Evolutionary conservation across 2,113 vertebrate genomes (phyloP), one percentile per base, ranked within the genome.

Genomic region (Antennarius striatus): DNA sequence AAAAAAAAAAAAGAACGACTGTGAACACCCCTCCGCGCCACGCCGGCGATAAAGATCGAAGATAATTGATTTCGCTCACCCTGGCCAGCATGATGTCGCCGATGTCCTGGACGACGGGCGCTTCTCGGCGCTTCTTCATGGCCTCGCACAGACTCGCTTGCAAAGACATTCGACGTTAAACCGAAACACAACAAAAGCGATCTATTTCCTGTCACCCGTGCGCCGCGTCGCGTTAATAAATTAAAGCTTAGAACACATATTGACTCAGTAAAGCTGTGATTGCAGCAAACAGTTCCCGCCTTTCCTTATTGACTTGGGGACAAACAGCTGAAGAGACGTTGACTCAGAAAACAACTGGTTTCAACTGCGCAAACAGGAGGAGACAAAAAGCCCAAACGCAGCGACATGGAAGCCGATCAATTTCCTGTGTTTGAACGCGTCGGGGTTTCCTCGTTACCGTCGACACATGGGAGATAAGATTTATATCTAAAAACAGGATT

Each of bases 111-210:
- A 98, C 94, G 43, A 96, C 87, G n/a, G 93, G 88, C 2, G 93
- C 91, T 13, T 98, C 96, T 46, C 96, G 90, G 15, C 93, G 85
- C 75, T 90, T 95, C 91, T 90, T 97, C 95, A 98, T 97, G 5
- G 93, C 92, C 54, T 98, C 96, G 3, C 92, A 95, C 63, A 96
- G 93, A 55, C 92, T 95, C 30, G 94, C 96, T 98, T 98, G 91
- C 47, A 43, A 28, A 40, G 29, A 0, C 5, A 75, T 1, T 39
- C 48, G 22, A 9, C n/a, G 8, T n/a, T 10, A 51, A 49, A 7
- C 32, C 7, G 7, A 36, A 36, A 22, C 22, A 22, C 22, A 2
- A 22, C 22, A 22, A 22, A 22, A 22, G 1, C 22, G 22, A 22
- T 22, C 22, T 22, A 22, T 22, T 22, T 22, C 22, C 22, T 22